phyloP scores from a whole-genome alignment of 2,113 vertebrate species.

The Apteryx owenii region DNA sequence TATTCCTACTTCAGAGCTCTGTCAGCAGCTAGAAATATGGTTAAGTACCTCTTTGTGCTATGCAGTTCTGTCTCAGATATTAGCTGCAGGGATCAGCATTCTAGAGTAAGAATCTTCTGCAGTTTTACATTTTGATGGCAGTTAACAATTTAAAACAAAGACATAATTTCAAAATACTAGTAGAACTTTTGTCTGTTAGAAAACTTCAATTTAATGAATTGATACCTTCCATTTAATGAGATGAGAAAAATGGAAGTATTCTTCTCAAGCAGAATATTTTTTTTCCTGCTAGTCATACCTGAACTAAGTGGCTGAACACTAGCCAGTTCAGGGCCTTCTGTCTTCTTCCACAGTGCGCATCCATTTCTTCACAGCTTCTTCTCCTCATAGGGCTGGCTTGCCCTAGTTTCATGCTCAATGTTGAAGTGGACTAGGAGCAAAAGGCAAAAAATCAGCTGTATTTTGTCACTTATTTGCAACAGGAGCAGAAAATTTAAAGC shows the following conservation, averaged over 20 bases:
- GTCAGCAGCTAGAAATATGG: no score
- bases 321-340: neutral
- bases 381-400: fast-evolving
- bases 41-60: no score
- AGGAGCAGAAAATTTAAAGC: neutral
- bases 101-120: no score
- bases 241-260: neutral
- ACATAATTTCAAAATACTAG: no score
- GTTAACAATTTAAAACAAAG: no score
- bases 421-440: fast-evolving
- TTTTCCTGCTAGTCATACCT: neutral
- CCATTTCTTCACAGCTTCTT: neutral
- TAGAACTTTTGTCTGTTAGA: neutral
- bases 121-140: no score
- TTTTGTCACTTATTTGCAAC: neutral
- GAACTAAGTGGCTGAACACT: neutral
- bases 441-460: neutral
- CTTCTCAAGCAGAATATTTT: neutral
- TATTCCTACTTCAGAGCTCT: no score
- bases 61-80: no score
- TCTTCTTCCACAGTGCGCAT: neutral
- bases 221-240: neutral
- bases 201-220: neutral
- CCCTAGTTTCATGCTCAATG: neutral
- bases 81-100: no score